phyloP scores from a whole-genome alignment of 2,797 vertebrate species.

The Darevskia nairensis region DNA sequence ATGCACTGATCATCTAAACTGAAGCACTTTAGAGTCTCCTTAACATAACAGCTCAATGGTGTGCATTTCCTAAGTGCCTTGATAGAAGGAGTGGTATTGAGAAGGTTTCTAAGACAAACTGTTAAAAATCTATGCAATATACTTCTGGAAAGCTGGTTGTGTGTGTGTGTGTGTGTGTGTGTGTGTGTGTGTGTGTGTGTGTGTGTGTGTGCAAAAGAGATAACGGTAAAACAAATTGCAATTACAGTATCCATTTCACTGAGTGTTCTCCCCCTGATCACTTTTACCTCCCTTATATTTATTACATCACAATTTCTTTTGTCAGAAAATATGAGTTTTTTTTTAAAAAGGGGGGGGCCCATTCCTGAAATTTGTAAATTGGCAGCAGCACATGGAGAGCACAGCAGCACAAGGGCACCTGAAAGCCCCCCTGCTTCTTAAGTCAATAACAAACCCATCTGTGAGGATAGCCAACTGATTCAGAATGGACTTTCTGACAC shows the following conservation, averaged over 20 bases:
- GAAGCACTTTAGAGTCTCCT: neutral
- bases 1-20: neutral
- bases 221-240: neutral
- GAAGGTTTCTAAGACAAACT: neutral
- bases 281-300: neutral
- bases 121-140: neutral
- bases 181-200: neutral
- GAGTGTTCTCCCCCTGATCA: neutral
- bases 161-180: neutral
- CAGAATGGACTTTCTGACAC: constrained; percentile 21
- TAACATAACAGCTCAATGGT: no score
- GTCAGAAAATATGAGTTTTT: neutral
- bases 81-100: neutral
- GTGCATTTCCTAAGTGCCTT: neutral
- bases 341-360: neutral
- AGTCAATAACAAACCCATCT: constrained; percentile 16
- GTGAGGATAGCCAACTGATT: constrained; percentile 16
- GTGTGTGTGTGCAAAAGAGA: neutral
- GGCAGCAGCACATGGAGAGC: neutral
- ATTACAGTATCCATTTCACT: neutral
- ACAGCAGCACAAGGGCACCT: neutral
- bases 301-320: neutral
- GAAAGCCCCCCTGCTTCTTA: constrained; percentile 9
- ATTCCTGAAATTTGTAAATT: constrained; percentile 27
- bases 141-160: neutral